A percentile compares a stretch with the other conserved stretches of the same genome.
Conservation (phyloP, 2,113 vertebrate species). For the Bucco capensis region DNA sequence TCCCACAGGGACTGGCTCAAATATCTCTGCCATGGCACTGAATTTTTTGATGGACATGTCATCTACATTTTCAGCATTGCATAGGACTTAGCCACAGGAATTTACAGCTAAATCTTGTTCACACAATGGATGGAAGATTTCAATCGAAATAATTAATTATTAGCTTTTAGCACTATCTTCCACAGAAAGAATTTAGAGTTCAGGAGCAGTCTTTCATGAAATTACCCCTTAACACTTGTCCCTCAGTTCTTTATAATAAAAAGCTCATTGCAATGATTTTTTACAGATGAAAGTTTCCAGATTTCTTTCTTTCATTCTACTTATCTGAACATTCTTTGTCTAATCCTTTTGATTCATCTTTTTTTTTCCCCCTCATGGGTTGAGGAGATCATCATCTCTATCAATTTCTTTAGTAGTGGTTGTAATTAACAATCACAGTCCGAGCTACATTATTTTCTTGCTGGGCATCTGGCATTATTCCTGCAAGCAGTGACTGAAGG, state of each 20-base stretch:
- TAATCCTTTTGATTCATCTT: not conserved
- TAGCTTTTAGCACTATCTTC: not conserved
- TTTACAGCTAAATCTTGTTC: not conserved
- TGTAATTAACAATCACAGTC: constrained; percentile 43
- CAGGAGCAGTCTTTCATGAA: not conserved
- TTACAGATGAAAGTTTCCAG: not conserved
- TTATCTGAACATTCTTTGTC: not conserved
- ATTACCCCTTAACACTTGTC: not conserved
- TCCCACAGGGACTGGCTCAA: not conserved
- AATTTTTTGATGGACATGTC: not conserved
- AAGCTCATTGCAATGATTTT: constrained; percentile 3
- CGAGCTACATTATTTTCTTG: constrained; percentile 13
- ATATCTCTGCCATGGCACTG: not conserved
- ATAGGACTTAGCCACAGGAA: not conserved
- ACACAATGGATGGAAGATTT: not conserved
- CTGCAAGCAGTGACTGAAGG: not conserved
- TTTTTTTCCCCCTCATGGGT: not conserved
- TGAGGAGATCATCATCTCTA: not conserved
- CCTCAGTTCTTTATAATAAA: not conserved
- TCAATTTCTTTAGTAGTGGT: not conserved
- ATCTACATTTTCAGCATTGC: not conserved
- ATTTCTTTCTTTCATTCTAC: not conserved
- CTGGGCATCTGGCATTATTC: not conserved
- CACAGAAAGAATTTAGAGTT: constrained; percentile 6
- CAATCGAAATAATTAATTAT: constrained; percentile 1